Conservation (phyloP, 35 echinoderm and acorn worm species). For the Apostichopus californicus region DNA sequence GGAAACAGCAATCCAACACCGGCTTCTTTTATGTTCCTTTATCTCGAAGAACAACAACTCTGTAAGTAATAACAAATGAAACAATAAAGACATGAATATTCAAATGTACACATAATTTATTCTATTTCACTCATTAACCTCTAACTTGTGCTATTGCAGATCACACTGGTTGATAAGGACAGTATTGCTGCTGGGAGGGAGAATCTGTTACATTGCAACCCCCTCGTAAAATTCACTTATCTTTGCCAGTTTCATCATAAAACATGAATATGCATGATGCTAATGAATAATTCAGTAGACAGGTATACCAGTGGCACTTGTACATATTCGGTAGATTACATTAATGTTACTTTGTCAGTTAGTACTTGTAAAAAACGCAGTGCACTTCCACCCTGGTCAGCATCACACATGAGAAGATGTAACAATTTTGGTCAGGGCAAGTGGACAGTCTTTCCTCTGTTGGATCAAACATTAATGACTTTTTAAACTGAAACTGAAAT, state of each 20-base stretch:
- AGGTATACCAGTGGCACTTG: neutral
- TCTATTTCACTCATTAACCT: neutral
- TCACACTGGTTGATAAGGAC: conserved; percentile 34
- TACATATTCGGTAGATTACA: neutral
- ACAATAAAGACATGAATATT: neutral
- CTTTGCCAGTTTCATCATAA: neutral
- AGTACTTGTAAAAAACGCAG: neutral
- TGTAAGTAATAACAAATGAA: too few species aligned
- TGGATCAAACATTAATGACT: neutral
- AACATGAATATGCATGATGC: neutral
- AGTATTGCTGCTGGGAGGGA: neutral
- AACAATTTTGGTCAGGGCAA: neutral
- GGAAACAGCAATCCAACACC: too few species aligned
- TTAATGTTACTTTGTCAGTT: neutral
- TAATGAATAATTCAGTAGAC: neutral
- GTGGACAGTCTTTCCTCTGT: too few species aligned
- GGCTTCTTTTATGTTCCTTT: too few species aligned
- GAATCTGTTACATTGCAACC: too few species aligned
- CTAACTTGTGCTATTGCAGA: conserved; percentile 41
- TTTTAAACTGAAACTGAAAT: neutral
- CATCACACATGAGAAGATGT: too few species aligned
- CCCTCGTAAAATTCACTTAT: neutral
- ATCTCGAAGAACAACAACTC: too few species aligned
- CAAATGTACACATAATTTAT: conserved; percentile 47
- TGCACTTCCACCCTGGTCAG: neutral